These are phyloP conservation scores for Eucidaris tribuloides DNA, from an alignment of 35 echinoderm and acorn worm genomes.

Conservation along the genomic window DNA sequence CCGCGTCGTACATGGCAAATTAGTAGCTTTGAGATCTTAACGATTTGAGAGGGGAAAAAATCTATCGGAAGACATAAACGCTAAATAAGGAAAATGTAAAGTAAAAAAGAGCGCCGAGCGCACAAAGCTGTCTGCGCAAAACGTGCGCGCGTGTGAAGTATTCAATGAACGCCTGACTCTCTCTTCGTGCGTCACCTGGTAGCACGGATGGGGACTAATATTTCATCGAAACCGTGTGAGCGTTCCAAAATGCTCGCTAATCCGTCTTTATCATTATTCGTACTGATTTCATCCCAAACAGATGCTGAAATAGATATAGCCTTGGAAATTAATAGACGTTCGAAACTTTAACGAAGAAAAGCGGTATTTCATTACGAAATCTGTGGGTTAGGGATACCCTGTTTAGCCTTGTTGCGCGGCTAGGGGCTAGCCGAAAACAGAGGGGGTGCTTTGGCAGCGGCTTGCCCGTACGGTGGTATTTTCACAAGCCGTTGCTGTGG, in stretches of 20 bases:
- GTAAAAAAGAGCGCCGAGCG: too few relatives aligned
- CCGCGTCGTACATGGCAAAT: too few relatives aligned
- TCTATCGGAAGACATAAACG: too few relatives aligned
- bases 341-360: conserved; percentile 16
- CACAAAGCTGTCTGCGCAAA: too few relatives aligned
- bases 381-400: background rate
- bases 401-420: background rate
- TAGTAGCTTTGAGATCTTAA: too few relatives aligned
- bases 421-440: background rate
- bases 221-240: background rate
- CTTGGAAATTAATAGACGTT: conserved; percentile 10
- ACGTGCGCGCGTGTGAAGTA: too few relatives aligned
- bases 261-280: background rate
- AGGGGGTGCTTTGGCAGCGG: background rate
- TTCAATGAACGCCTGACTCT: too few relatives aligned
- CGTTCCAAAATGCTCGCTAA: background rate
- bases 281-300: conserved; percentile 35
- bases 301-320: conserved; percentile 38
- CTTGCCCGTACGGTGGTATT: conserved; percentile 5
- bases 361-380: conserved; percentile 37
- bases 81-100: too few relatives aligned
- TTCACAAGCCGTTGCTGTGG: conserved; percentile 36
- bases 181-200: too few relatives aligned
- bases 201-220: too few relatives aligned
- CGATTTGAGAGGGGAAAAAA: too few relatives aligned